Evolutionary conservation across 2,888 invertebrate species (phyloP), one percentile per base, ranked within the genome.

Genomic region (Papilio gigon): DNA sequence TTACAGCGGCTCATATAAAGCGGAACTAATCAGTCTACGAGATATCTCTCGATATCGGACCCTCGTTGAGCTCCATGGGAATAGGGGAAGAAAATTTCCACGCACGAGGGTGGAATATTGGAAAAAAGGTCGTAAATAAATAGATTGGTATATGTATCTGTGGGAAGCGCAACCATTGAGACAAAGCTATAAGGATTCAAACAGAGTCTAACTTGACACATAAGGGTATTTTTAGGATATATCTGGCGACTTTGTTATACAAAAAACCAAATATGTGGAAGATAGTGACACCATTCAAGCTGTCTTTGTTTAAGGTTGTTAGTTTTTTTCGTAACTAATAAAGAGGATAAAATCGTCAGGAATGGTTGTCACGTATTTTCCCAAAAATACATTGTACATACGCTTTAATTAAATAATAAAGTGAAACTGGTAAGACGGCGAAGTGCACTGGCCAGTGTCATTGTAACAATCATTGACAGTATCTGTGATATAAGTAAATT

Each of bases 1-100:
- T 88, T 88, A 89, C 79, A 77, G 78, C 73, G 70, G 71, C 74
- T 78, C 79, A 76, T 80, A 80, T 82, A 83, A 84, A 81, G 81
- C 84, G 77, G 76, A 87, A 86, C 87, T 88, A 89, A 89, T 88
- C 86, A 85, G 83, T 77, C 78, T 73, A 73, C 72, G 72, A 76
- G 75, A 76, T 81, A 77, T 84, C 81, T 81, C 68, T 71, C 75
- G 70, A 73, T 74, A 71, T 70, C 64, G 70, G 72, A 70, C 77
- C 82, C 83, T 71, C 78, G 78, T 76, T 76, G 72, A 65, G 59
- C 72, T 68, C 60, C 47, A 68, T 70, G 67, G 42, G 64, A 74
- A 70, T 73, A 74, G 76, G 77, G 76, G 80, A 81, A 77, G 76
- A 80, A 74, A 74, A 74, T 74, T 62, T 50, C 63, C 53, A 63